Evolutionary conservation across 2,113 vertebrate species (phyloP).

Genomic region (Percina caprodes): DNA sequence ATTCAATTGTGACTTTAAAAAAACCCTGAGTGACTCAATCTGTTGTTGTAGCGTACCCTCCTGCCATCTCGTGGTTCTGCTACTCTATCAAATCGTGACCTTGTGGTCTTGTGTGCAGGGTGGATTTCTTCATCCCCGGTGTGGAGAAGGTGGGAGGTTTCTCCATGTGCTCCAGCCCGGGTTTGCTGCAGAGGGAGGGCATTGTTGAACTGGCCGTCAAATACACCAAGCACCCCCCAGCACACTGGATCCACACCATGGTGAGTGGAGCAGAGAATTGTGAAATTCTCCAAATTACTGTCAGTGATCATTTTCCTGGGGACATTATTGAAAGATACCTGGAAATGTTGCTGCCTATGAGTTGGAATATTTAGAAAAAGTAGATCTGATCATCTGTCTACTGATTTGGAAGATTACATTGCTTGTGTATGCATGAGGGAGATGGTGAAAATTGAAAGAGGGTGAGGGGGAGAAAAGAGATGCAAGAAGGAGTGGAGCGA

Average conservation of each 20-base stretch:
- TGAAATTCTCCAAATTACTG: background rate
- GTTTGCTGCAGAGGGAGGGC: slow-evolving; percentile 87
- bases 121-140: slow-evolving; percentile 95
- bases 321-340: background rate
- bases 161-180: slow-evolving; percentile 96
- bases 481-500: background rate
- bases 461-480: background rate
- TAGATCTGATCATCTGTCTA: background rate
- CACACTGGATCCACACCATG: slow-evolving; percentile 92
- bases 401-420: background rate
- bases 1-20: too few species aligned
- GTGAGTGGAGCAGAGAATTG: slow-evolving; percentile 73
- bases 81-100: too few species aligned
- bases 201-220: slow-evolving; percentile 94
- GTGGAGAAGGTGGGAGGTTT: slow-evolving; percentile 92
- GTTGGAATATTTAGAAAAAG: background rate
- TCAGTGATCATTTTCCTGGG: background rate
- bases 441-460: background rate
- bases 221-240: slow-evolving; percentile 88
- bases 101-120: slow-evolving; percentile 79
- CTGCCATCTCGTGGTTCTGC: too few species aligned
- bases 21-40: too few species aligned
- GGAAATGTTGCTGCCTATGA: background rate
- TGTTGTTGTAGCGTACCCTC: too few species aligned
- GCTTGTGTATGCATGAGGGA: background rate